Percentiles rank a stretch among this genome's conserved stretches.
phyloP scores from a whole-genome alignment of 2,797 vertebrate genomes.

The Platyrinchus mystaceus region DNA sequence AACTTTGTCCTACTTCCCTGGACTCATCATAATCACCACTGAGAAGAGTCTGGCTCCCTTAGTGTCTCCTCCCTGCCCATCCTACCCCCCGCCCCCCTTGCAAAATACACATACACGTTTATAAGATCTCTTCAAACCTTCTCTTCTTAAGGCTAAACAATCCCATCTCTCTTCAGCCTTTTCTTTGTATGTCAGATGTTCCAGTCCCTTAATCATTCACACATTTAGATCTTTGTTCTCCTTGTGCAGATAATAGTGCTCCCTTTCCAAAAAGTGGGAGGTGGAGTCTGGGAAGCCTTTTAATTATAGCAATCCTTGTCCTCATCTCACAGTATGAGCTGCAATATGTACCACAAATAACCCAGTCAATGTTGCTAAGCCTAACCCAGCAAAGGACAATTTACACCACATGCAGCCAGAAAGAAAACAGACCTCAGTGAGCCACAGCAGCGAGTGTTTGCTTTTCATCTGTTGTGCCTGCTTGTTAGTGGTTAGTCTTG shows the following conservation, averaged over 20 bases:
- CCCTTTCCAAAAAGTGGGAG: conserved; percentile 15
- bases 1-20: background rate
- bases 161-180: background rate
- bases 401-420: background rate
- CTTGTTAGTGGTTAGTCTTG: background rate
- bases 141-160: background rate
- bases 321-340: conserved; percentile 10
- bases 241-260: background rate
- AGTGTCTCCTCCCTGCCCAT: background rate
- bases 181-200: background rate
- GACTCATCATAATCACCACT: fast-evolving
- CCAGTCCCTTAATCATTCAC: background rate
- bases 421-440: conserved; percentile 3
- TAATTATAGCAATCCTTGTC: conserved; percentile 16
- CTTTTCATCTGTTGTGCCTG: background rate
- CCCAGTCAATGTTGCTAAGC: background rate
- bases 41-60: background rate
- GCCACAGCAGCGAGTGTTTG: background rate
- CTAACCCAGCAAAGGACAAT: conserved; percentile 24
- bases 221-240: conserved; percentile 15
- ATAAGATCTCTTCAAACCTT: background rate
- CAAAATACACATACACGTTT: background rate
- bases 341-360: background rate
- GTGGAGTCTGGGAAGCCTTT: conserved; percentile 3
- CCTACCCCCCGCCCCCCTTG: fast-evolving